Evolutionary conservation across 2,888 invertebrate genomes (phyloP), one percentile per base, ranked within the genome.

Genomic region (Spodoptera picta): DNA sequence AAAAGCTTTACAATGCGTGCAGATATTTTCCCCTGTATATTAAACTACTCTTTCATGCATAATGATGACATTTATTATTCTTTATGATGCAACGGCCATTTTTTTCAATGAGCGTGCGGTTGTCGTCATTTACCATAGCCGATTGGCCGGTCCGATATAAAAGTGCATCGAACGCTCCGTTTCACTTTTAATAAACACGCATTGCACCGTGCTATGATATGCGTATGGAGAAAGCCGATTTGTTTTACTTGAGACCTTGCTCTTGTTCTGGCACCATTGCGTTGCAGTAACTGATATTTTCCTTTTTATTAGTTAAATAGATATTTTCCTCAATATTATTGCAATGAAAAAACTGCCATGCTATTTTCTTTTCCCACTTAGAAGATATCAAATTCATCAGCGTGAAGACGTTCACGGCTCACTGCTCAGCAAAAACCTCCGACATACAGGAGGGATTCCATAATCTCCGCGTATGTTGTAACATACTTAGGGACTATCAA

Each of bases 171-270:
- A 62, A 79, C 69, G 77, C 54, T 68, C 42, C 73, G 78, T 82
- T 82, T 82, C 82, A 81, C 80, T 81, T 81, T 76, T 68, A 68
- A 67, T 63, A 66, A 79, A 80, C 75, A 77, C 63, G 77, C 73
- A 68, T 58, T 59, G 61, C 70, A 60, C 56, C 42, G 53, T 58
- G 51, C 31, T 58, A 49, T 62, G 50, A 66, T 69, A 46, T 65
- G 55, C 31, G 60, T 55, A 59, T 46, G 51, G 58, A 69, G 63
- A 74, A 68, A 70, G 55, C 59, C 48, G 12, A 56, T 68, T 60
- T 11, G 19, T 47, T 73, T 68, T 47, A 46, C 53, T 19, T 23
- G 2, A 45, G 49, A 49, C 19, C 47, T 75, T 62, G 54, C 55
- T 42, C 53, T 51, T 63, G 46, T 54, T 43, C 3, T 11, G 23